Conservation (phyloP, 2,888 invertebrate genomes). For the Apantesis nais region DNA sequence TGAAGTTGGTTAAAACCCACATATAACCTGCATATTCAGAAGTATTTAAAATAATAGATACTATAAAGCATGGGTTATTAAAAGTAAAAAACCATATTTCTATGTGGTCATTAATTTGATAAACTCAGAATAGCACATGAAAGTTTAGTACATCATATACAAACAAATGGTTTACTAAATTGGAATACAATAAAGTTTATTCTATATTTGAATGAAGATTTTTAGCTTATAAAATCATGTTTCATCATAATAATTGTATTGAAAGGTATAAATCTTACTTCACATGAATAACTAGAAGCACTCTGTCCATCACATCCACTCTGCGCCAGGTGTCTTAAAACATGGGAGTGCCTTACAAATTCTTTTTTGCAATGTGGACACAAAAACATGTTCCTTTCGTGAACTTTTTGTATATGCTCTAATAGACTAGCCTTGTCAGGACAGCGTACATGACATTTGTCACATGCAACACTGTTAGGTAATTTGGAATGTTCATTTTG, state of each 20-base stretch:
- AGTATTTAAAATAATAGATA: too few relatives aligned
- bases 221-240: neutral
- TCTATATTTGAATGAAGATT: neutral
- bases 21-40: too few relatives aligned
- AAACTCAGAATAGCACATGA: too few relatives aligned
- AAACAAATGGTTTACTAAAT: neutral
- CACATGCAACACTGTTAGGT: conserved; percentile 87
- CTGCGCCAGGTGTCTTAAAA: conserved; percentile 89
- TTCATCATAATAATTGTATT: neutral
- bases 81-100: neutral
- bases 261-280: conserved; percentile 58
- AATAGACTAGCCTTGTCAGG: conserved; percentile 86
- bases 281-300: conserved; percentile 61
- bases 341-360: conserved; percentile 91
- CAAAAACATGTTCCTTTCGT: conserved; percentile 76
- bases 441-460: conserved; percentile 88
- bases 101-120: neutral
- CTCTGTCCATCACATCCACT: conserved; percentile 88
- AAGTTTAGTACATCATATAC: too few relatives aligned
- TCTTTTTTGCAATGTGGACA: conserved; percentile 89
- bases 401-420: conserved; percentile 89
- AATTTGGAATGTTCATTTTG: conserved; percentile 88
- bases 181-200: neutral
- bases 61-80: neutral
- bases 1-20: too few relatives aligned